Evolutionary conservation across 2,797 vertebrate species (phyloP), one percentile per base, ranked within the genome.

Genomic region (Scolopax bukidnonensis): DNA sequence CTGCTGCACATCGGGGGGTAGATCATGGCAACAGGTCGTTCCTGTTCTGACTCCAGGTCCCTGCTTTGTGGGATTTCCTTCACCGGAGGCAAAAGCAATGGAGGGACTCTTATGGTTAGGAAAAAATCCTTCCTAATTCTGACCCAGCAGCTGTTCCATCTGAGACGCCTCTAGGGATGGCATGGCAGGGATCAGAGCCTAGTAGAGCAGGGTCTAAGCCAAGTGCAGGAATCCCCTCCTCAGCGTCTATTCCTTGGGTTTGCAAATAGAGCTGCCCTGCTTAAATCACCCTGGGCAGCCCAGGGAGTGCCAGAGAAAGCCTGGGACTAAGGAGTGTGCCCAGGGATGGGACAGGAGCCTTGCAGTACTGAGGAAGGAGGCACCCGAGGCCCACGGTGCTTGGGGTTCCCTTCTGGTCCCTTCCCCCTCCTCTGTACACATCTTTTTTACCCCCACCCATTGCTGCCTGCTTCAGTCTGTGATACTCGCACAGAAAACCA

Each of bases 61-160:
- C 84, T 74, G 73, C 64, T 89, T 86, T 92, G 54, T 75, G 57
- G 36, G 32, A 32, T 87, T 95, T 95, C 45, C 71, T 89, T 95
- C 59, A 87, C 33, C 0, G 1, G 24, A 83, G 56, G 21, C 11
- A 94, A 82, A 84, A 94, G 70, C 32, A 25, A 11, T 38, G 20
- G 85, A 60, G 56, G 20, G 36, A 85, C 79, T 90, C 82, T 87
- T 84, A 88, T 28, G 73, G 76, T 73, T 93, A 93, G 95, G 92
- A 95, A 96, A 96, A 93, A 88, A 86, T 89, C 56, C 73, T 95
- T 95, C 94, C 93, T 96, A 92, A 96, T 96, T 96, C 84, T 93
- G 90, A 94, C 76, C 80, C 43, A 89, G 90, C 95, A 96, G 93
- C 90, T 97, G 95, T 95, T 97, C 60, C 84, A 93, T 91, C 71